Evolutionary conservation across 1,140 invertebrate genomes (phyloP), one percentile per base, ranked within the genome.

Genomic region (Drosophila nikananu): DNA sequence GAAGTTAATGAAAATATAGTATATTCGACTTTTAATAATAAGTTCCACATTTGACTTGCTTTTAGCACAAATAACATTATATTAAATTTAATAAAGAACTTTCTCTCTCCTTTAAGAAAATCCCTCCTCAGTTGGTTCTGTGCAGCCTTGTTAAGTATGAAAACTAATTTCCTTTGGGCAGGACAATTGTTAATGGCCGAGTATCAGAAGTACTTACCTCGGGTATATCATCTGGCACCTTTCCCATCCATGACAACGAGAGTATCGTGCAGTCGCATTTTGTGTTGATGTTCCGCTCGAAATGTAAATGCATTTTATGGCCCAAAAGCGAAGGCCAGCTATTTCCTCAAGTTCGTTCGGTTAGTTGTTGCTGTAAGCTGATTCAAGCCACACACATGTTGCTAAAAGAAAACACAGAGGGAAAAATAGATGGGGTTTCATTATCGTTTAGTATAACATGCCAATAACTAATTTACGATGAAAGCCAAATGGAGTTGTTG

Each of bases 191-290:
- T 66, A 64, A 70, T 70, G 42, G 25, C 5, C 48, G 30, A 61
- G 30, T 32, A 13, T 13, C 9, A 27, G 3, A 13, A 32, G 54
- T 30, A 93, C 95, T 95, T 94, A 98, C 97, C 96, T 98, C 97
- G 32, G 97, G 97, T 81, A 98, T 95, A 91, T 98, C 97, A 93
- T 99, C 98, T 64, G 98, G 98, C 80, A 99, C 97, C 94, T 99
- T 98, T 78, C 98, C 98, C 98, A 99, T 99, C 98, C 98, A 99
- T 86, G 98, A 98, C 87, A 99, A 94, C 77, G 97, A 98, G 74
- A 98, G 94, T 90, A 99, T 98, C 81, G 97, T 97, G 94, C 98
- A 99, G 94, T 99, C 98, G 94, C 97, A 98, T 94, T 97, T 96
- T 67, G 97, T 97, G 93, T 97, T 98, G 80, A 96, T 96, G 92